Conservation (phyloP, 2,113 vertebrate genomes). For the Pteronura brasiliensis region DNA sequence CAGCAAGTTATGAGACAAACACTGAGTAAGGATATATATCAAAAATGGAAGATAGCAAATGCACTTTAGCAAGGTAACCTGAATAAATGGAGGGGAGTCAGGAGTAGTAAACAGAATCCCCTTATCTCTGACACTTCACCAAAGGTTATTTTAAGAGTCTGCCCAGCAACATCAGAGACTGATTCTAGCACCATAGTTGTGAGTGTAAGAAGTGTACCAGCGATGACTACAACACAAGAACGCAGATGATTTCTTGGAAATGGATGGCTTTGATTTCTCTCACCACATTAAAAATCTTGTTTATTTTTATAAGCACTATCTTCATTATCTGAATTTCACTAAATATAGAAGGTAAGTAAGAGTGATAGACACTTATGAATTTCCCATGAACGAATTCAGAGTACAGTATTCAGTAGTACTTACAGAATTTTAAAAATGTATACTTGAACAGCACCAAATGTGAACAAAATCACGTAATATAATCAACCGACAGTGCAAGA, state of each 20-base stretch:
- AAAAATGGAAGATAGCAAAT: background rate
- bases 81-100: background rate
- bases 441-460: background rate
- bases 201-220: too few species aligned
- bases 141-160: background rate
- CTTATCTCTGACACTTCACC: background rate
- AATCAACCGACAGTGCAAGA: background rate
- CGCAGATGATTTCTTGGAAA: background rate
- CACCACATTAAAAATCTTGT: background rate
- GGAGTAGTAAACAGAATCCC: background rate
- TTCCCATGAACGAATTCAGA: background rate
- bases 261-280: background rate
- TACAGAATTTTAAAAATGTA: background rate
- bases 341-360: background rate
- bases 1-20: background rate
- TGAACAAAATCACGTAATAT: background rate
- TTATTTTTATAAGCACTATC: background rate
- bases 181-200: fast-evolving
- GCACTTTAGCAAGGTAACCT: background rate
- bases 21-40: background rate
- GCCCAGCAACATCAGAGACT: background rate
- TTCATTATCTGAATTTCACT: background rate
- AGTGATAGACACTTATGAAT: background rate
- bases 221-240: background rate
- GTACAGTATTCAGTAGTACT: background rate